A percentile compares a stretch with the other conserved stretches of the same genome.
Conservation (phyloP, 2,113 vertebrate genomes). For the Aphyosemion australe region DNA sequence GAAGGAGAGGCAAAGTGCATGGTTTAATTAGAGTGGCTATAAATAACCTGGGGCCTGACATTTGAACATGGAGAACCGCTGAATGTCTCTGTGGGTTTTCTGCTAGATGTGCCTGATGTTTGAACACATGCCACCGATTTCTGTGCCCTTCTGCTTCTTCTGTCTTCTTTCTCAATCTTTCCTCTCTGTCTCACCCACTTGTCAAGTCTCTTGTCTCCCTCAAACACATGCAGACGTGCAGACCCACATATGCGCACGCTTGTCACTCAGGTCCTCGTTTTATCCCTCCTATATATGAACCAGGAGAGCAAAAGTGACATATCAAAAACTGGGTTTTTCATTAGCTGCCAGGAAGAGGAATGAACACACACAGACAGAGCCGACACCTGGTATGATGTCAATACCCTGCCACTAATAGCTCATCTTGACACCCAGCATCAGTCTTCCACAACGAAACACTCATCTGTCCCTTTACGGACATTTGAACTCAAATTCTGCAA, state of each 20-base stretch:
- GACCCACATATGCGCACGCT: slow-evolving; percentile 10
- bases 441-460: slow-evolving; percentile 48
- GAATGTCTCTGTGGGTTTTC: slow-evolving; percentile 61
- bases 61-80: slow-evolving; percentile 71
- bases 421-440: slow-evolving; percentile 53
- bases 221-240: slow-evolving; percentile 22
- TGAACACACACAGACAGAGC: slow-evolving; percentile 45
- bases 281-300: slow-evolving; percentile 48
- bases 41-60: slow-evolving; percentile 77
- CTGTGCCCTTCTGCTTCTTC: slow-evolving; percentile 26
- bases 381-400: slow-evolving; percentile 60
- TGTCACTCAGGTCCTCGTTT: slow-evolving; percentile 35
- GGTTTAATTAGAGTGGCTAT: slow-evolving; percentile 77
- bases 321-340: slow-evolving; percentile 62
- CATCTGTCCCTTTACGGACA: slow-evolving; percentile 58
- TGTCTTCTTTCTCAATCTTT: slow-evolving; percentile 20
- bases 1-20: slow-evolving; percentile 52
- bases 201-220: slow-evolving; percentile 38
- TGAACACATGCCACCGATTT: slow-evolving; percentile 66
- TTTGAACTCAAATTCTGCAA: slow-evolving; percentile 35
- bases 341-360: slow-evolving; percentile 65
- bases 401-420: slow-evolving; percentile 54
- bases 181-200: slow-evolving; percentile 18
- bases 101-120: slow-evolving; percentile 59
- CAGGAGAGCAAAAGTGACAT: slow-evolving; percentile 51